Base-by-base conservation (phyloP, 2,797 vertebrate genomes). In the Melanotaenia maccullochi region DNA sequence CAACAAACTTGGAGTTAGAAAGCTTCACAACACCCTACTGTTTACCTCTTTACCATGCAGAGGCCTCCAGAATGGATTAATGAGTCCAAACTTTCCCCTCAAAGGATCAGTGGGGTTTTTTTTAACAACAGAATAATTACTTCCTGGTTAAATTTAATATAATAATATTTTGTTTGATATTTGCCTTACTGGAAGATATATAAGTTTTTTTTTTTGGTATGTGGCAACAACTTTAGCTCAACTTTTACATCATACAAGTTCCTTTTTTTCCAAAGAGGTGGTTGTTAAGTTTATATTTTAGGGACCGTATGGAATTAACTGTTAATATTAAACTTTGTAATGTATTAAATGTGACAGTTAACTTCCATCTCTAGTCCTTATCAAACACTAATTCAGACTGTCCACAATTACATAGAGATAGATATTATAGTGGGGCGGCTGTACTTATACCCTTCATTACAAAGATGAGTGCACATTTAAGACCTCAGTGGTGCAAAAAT, bases 41-140 rank as follows among this genome's bases (percentile, higher is more conserved):
- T 71, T 60, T 42, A 44, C 60, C 59, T 60, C n/a, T 35, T 40
- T 70, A 78, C 67, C 72, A 56, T 38, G 38, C 25, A n/a, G 24
- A 79, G 49, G 65, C 40, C 14, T 63, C n/a, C 24, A 78, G 47
- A 58, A 72, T 73, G 57, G 71, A 86, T 78, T 68, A 75, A 82
- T 59, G 60, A 81, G 47, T 66, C 68, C 51, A 38, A 58, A 65
- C 32, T 14, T 62, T 36, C 24, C 24, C 33, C 56, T 65, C 49
- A 64, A 16, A 42, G 60, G 60, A 61, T 57, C 7, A 22, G n/a
- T 70, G 79, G n/a, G n/a, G n/a, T 28, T 28, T 28, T 79, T 82
- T 80, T 57, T 70, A 66, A 62, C 67, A 51, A 65, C 78, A 61
- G 35, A 64, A 58, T 25, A 68, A 62, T 62, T 14, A 70, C 71